These are phyloP conservation scores for Melanargia galathea DNA, from an alignment of 2,888 invertebrate species.

Conservation along the genomic window DNA sequence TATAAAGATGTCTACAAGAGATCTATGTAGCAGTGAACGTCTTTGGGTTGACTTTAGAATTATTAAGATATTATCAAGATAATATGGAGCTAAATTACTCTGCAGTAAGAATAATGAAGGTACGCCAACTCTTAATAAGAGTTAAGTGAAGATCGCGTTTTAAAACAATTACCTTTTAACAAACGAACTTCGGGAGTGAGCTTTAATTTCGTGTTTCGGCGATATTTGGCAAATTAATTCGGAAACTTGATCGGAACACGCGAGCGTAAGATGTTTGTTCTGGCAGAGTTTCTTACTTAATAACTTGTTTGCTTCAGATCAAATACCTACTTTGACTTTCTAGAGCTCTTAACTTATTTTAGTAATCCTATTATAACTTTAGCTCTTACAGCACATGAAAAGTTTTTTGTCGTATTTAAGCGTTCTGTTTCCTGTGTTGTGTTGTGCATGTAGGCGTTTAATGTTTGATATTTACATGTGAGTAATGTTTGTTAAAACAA, in stretches of 20 bases:
- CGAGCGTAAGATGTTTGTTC: constrained; percentile 71
- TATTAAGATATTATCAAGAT: background rate
- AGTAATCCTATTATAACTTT: constrained; percentile 34
- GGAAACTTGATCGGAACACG: constrained; percentile 72
- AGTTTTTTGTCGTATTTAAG: background rate
- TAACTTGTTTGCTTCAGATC: constrained; percentile 40
- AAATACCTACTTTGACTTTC: constrained; percentile 33
- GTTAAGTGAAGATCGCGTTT: constrained; percentile 44
- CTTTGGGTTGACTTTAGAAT: background rate
- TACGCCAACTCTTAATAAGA: constrained; percentile 7
- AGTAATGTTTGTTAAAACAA: too few relatives aligned
- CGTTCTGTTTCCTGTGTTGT: too few relatives aligned
- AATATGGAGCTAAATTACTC: too few relatives aligned
- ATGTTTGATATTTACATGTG: too few relatives aligned
- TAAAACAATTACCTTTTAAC: constrained; percentile 76
- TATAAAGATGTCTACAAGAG: too few relatives aligned
- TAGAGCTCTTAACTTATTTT: constrained; percentile 35
- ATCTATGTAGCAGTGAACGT: too few relatives aligned
- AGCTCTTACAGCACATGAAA: constrained; percentile 1
- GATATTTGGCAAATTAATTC: constrained; percentile 79
- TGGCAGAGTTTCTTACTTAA: constrained; percentile 62
- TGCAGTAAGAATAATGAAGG: constrained; percentile 6
- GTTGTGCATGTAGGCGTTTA: too few relatives aligned
- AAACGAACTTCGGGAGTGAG: constrained; percentile 71
- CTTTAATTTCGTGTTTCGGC: constrained; percentile 75